phyloP scores from a whole-genome alignment of 2,113 vertebrate species.

The Elgaria multicarinata region DNA sequence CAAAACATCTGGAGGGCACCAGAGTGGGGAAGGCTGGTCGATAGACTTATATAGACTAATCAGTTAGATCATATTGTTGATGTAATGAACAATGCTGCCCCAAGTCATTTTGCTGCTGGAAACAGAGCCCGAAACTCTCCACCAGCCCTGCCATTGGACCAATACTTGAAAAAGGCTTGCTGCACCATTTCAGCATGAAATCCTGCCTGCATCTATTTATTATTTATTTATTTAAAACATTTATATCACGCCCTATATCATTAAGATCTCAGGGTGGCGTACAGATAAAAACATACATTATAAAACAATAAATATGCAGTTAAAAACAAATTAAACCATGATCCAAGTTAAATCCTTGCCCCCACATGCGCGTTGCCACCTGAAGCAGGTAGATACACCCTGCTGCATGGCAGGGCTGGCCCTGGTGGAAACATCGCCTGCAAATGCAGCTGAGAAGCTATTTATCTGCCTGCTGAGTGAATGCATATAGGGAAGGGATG shows the following conservation, averaged over 20 bases:
- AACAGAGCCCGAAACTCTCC: not conserved
- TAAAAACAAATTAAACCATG: no score
- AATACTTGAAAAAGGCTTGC: not conserved
- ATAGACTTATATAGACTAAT: no score
- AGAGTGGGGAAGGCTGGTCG: no score
- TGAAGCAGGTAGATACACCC: no score
- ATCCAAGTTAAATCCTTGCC: no score
- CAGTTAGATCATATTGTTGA: not conserved
- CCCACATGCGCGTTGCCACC: not conserved
- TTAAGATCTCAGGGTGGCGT: no score
- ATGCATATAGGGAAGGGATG: not conserved
- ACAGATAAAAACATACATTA: no score
- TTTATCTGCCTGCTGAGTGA: not conserved
- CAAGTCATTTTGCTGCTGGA: not conserved
- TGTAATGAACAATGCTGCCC: no score
- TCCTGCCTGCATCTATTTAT: not conserved
- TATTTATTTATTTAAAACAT: no score
- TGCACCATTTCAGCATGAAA: not conserved
- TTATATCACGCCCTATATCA: no score
- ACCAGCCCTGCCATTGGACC: not conserved
- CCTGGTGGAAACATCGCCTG: not conserved
- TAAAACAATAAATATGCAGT: no score
- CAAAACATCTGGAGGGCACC: no score
- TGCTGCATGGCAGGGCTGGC: not conserved
- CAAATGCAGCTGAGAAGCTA: not conserved